Evolutionary conservation across 2,888 invertebrate genomes (phyloP), one percentile per base, ranked within the genome.

Genomic region (Muscina levida): DNA sequence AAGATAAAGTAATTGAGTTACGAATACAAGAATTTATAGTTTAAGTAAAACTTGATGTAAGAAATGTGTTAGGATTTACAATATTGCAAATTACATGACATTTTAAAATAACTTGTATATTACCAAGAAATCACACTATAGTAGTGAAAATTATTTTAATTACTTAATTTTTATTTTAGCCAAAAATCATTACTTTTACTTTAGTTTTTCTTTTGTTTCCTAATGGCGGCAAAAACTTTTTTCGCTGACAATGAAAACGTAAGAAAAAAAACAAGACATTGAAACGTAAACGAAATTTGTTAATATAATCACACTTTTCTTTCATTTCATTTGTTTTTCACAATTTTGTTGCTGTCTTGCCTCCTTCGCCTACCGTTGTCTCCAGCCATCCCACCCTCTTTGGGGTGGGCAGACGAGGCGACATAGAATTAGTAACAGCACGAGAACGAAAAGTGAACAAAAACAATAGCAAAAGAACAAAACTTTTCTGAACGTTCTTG

Each of bases 401-500:
- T 13, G 39, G 13, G 22, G 0, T 3, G 19, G 62, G 62, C 42
- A 62, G 62, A 4, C 22, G 39, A 26, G 4, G 4, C 44, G 17
- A 57, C 59, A 39, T 37, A 62, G 77, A 68, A 66, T 72, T 53
- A 77, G 26, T 22, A 48, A 26, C 17, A 72, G 26, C 13, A 19
- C 13, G 19, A n/a, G 6, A 10, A 13, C 57, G n/a, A 57, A 10
- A 62, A 59, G 26, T 22, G 17, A 37, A 42, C 17, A 11, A 51
- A 51, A 51, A 11, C 11, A 59, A n/a, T n/a, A n/a, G n/a, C n/a
- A 59, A 59, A 37, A 42, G 76, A 62, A 79, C 22, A 57, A 71
- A 78, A 73, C 17, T 19, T 37, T 37, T 51, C 39, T 19, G 19
- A 11, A 42, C 22, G 39, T 42, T 70, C 66, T 39, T 76, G 68